Evolutionary conservation across 2,113 vertebrate species (phyloP).

Genomic region (crab-eating macaque (Macaca fascicularis)): DNA sequence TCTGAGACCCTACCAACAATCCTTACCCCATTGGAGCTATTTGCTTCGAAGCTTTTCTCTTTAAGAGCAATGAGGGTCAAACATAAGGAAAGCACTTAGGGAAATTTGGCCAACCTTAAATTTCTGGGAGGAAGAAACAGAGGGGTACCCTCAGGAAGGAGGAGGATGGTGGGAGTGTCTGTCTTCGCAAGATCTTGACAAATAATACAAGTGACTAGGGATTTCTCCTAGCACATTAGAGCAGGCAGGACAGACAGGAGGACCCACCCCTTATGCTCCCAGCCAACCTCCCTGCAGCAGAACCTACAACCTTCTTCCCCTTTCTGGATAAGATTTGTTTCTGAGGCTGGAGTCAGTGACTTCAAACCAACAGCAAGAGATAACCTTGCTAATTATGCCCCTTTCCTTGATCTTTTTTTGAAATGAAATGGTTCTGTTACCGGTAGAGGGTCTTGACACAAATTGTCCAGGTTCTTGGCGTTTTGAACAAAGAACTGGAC

Average conservation of each 20-base stretch:
- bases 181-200: background rate
- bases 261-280: background rate
- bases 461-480: too few relatives aligned
- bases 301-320: background rate
- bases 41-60: too few relatives aligned
- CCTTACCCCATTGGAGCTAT: background rate
- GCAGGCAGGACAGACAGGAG: background rate
- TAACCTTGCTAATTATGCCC: background rate
- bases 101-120: background rate
- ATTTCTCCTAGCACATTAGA: background rate
- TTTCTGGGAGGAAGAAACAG: background rate
- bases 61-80: background rate
- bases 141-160: background rate
- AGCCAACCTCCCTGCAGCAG: background rate
- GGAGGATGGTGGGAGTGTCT: background rate
- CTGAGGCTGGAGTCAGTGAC: background rate
- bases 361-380: background rate
- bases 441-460: too few relatives aligned
- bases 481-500: too few relatives aligned
- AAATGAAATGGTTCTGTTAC: background rate
- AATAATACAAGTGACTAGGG: background rate
- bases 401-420: background rate
- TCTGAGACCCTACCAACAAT: background rate
- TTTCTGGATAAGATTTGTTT: background rate
- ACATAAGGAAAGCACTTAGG: background rate